A percentile compares a stretch with the other conserved stretches of the same genome.
Conservation (phyloP, 2,888 invertebrate genomes). For the Sphinx pinastri region DNA sequence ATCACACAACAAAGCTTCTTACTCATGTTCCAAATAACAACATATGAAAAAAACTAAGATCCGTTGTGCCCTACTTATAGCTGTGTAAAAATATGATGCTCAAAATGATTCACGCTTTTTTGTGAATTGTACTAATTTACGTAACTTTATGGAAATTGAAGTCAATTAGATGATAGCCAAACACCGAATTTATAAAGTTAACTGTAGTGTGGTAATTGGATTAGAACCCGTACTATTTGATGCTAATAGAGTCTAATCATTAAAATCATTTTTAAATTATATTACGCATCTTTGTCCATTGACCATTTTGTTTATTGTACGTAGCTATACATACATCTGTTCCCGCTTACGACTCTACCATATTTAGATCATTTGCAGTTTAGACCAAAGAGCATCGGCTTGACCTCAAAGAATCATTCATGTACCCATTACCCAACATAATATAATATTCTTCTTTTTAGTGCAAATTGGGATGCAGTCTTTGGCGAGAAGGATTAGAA, state of each 20-base stretch:
- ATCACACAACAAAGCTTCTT: too few relatives aligned
- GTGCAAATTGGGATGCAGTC: conserved; percentile 91
- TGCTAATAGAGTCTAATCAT: conserved; percentile 50
- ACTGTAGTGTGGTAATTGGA: conserved; percentile 56
- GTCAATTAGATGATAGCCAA: conserved; percentile 36
- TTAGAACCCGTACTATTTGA: conserved; percentile 71
- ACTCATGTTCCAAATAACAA: background rate
- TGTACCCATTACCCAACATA: conserved; percentile 23
- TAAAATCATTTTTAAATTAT: conserved; percentile 26
- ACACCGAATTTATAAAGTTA: conserved; percentile 48
- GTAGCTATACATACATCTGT: conserved; percentile 27
- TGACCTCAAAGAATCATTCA: background rate
- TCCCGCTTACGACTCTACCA: background rate
- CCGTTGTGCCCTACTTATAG: background rate
- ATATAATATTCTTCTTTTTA: conserved; percentile 71
- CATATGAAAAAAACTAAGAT: background rate
- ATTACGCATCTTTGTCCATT: background rate
- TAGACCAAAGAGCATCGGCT: background rate
- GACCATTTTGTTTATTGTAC: conserved; percentile 30
- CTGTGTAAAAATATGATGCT: background rate
- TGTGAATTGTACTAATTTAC: conserved; percentile 9
- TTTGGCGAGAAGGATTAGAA: conserved; percentile 90
- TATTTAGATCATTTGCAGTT: conserved; percentile 7
- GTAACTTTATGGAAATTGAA: conserved; percentile 20
- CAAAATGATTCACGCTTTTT: conserved; percentile 17